A percentile compares a stretch with the other conserved stretches of the same genome.
These are phyloP conservation scores for Thalassarche chlororhynchos DNA, from an alignment of 2,113 vertebrate genomes.

Conservation along the genomic window DNA sequence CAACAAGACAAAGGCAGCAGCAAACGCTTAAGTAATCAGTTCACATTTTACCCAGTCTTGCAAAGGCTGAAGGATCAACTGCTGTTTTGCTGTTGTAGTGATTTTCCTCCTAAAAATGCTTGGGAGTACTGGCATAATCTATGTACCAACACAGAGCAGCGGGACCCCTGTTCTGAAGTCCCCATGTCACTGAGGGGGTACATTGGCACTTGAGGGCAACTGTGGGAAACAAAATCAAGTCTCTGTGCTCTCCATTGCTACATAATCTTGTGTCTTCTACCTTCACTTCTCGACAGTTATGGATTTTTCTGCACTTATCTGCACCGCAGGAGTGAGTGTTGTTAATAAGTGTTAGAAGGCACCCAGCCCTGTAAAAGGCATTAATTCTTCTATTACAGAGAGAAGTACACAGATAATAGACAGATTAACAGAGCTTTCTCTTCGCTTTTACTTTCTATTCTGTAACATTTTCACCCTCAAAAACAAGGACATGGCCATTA, in stretches of 20 bases:
- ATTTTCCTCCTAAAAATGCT: not conserved
- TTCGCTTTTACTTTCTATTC: not conserved
- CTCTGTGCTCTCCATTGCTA: not conserved
- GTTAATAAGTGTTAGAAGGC: not conserved
- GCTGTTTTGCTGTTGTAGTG: not conserved
- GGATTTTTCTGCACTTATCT: not conserved
- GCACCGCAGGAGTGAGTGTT: not conserved
- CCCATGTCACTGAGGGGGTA: not conserved
- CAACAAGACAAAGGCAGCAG: not conserved
- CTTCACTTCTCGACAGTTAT: not conserved
- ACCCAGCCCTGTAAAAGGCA: not conserved
- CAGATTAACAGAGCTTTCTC: not conserved
- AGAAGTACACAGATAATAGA: not conserved
- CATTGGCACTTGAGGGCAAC: not conserved
- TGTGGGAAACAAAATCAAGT: not conserved
- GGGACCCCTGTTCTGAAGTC: not conserved
- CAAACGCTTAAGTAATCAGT: not conserved
- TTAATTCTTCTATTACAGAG: not conserved
- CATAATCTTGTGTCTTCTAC: not conserved
- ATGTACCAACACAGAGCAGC: rapidly evolving
- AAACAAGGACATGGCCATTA: not conserved
- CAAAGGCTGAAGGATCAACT: not conserved
- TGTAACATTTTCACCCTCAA: not conserved
- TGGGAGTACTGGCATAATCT: not conserved
- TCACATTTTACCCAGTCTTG: not conserved